phyloP scores from a whole-genome alignment of 1,140 invertebrate species.

The Grapholita molesta region DNA sequence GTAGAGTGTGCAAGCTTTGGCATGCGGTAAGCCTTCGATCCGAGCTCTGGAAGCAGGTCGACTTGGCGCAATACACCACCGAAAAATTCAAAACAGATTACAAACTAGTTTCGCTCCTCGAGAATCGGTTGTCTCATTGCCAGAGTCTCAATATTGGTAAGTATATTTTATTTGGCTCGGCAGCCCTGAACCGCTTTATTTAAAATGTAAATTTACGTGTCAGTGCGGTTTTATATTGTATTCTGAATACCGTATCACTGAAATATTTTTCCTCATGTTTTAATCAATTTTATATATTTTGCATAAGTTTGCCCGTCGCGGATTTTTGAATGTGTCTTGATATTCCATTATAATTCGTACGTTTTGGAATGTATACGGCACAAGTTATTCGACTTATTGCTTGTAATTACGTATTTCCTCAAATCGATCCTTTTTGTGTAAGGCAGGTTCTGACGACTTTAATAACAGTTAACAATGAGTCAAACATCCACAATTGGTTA shows the following conservation, averaged over 20 bases:
- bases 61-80: constrained; percentile 85
- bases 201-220: not conserved
- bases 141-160: constrained; percentile 87
- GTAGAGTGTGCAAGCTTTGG: constrained; percentile 88
- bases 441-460: too few species aligned
- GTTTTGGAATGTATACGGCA: constrained; percentile 27
- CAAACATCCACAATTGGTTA: too few species aligned
- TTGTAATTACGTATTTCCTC: too few species aligned
- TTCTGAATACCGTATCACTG: constrained; percentile 1
- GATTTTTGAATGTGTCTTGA: not conserved
- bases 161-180: constrained; percentile 32
- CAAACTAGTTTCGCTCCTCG: constrained; percentile 86
- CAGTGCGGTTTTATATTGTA: constrained; percentile 8
- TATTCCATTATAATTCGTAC: not conserved
- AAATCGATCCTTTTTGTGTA: too few species aligned
- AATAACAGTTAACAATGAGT: too few species aligned
- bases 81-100: constrained; percentile 85
- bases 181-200: not conserved
- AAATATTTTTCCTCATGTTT: not conserved
- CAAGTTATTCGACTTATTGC: not conserved
- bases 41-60: constrained; percentile 86
- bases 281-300: constrained; percentile 4
- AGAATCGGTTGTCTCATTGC: constrained; percentile 84
- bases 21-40: constrained; percentile 82
- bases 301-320: not conserved